Evolutionary conservation across 2,888 invertebrate genomes (phyloP).

Genomic region (Watsonalla binaria): DNA sequence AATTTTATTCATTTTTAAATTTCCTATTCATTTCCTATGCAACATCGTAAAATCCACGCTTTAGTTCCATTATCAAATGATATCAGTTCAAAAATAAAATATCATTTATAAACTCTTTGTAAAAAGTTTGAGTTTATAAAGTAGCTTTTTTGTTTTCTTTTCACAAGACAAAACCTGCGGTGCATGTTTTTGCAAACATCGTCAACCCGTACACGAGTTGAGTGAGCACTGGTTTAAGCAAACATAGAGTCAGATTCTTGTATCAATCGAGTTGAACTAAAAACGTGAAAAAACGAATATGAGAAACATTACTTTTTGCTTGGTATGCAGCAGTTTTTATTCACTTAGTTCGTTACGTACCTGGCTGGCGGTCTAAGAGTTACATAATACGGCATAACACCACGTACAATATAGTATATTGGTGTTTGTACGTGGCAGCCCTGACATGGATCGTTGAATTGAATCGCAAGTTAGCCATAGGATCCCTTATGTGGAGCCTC

Average conservation of each 20-base stretch:
- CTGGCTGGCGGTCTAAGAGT: constrained; percentile 28
- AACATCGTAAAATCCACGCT: too few species aligned
- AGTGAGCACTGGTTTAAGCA: too few species aligned
- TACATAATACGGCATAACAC: constrained; percentile 56
- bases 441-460: constrained; percentile 66
- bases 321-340: constrained; percentile 1
- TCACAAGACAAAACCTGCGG: too few species aligned
- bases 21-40: too few species aligned
- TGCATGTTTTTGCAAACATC: too few species aligned
- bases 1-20: too few species aligned
- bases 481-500: constrained; percentile 53
- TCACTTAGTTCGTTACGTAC: constrained; percentile 7
- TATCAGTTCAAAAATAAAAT: too few species aligned
- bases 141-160: too few species aligned
- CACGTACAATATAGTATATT: constrained; percentile 41
- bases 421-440: constrained; percentile 58
- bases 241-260: not conserved
- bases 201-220: too few species aligned
- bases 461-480: constrained; percentile 41
- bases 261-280: not conserved
- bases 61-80: too few species aligned
- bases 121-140: too few species aligned
- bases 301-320: not conserved
- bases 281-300: not conserved
- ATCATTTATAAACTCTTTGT: too few species aligned